Base-by-base conservation (phyloP, 2,797 vertebrate genomes). In the Cephalopachus bancanus region DNA sequence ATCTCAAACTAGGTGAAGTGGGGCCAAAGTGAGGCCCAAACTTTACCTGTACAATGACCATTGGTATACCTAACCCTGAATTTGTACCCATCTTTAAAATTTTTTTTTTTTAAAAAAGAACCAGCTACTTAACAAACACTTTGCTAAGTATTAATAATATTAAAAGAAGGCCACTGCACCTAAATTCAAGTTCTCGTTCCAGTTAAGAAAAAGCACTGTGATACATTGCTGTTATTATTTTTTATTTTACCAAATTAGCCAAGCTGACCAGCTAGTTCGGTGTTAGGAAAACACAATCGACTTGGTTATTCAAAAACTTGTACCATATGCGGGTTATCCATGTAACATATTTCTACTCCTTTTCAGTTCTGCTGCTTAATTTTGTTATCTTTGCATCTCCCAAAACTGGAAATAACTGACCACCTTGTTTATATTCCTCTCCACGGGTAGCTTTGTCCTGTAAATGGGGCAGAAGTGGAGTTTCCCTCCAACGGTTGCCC, bases 191-290 rank as follows among this genome's bases (percentile, higher is more conserved):
- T 69, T 62, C 7, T 62, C 28, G 57, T 69, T 84, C 53, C n/a
- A 57, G 14, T 49, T 33, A 85, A 74, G 53, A 44, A 81, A 85
- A 89, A 65, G 15, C 15, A 74, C 60, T 57, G 74, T 67, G 33
- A 67, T 44, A 62, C 8, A 86, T 24, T 83, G 3, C 53, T 37
- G 83, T 88, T 78, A 53, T 44, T 62, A 57, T 8, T 78, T 93
- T 69, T 15, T 64, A 53, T 80, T 94, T 93, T 84, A 88, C 19
- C 83, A 53, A 78, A 69, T 93, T 93, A 87, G 30, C 11, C 62
- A 93, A 93, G 4, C 6, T 51, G 1, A 37, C 22, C 33, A 85
- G 37, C 53, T 89, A 55, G 55, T 80, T 92, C 87, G 69, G 17
- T 55, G 7, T 60, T 59, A 57, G 22, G 59, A 14, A 26, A 33